These are phyloP conservation scores for Hippocampus barbouri DNA, from an alignment of 2,113 vertebrate species.

Conservation along the genomic window DNA sequence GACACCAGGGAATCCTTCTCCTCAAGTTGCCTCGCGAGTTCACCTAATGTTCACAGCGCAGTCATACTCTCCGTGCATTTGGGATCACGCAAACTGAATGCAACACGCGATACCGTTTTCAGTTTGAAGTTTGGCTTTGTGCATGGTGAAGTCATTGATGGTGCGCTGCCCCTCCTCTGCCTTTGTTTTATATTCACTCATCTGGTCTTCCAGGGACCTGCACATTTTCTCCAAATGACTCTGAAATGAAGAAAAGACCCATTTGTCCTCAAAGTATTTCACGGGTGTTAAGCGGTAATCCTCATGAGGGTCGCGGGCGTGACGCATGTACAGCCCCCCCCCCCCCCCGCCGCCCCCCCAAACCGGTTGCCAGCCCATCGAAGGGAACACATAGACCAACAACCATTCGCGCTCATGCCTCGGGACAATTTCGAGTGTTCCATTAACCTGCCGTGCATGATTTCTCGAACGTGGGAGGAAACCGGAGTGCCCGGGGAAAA, in stretches of 20 bases:
- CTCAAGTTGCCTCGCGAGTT: conserved; percentile 76
- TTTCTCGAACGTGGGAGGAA: too few relatives aligned
- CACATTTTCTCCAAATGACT: conserved; percentile 80
- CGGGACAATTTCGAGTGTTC: too few relatives aligned
- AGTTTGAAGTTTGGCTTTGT: conserved; percentile 80
- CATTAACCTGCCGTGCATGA: too few relatives aligned
- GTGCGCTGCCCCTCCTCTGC: conserved; percentile 77
- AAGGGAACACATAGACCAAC: too few relatives aligned
- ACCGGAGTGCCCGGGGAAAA: too few relatives aligned
- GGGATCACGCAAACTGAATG: not conserved
- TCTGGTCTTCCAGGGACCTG: conserved; percentile 80
- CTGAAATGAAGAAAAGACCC: conserved; percentile 44
- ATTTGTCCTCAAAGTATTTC: not conserved
- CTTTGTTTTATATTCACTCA: conserved; percentile 77
- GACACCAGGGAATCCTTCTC: conserved; percentile 81
- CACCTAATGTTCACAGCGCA: conserved; percentile 57
- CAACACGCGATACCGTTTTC: conserved; percentile 73
- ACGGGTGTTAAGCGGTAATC: not conserved
- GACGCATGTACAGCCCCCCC: too few relatives aligned
- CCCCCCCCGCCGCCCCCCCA: too few relatives aligned
- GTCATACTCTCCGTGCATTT: not conserved
- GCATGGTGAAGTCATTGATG: conserved; percentile 77
- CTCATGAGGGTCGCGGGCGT: too few relatives aligned
- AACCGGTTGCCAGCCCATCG: too few relatives aligned
- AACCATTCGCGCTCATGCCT: too few relatives aligned